phyloP scores from a whole-genome alignment of 2,888 invertebrate genomes.

The Liopterus haemorrhoidalis region DNA sequence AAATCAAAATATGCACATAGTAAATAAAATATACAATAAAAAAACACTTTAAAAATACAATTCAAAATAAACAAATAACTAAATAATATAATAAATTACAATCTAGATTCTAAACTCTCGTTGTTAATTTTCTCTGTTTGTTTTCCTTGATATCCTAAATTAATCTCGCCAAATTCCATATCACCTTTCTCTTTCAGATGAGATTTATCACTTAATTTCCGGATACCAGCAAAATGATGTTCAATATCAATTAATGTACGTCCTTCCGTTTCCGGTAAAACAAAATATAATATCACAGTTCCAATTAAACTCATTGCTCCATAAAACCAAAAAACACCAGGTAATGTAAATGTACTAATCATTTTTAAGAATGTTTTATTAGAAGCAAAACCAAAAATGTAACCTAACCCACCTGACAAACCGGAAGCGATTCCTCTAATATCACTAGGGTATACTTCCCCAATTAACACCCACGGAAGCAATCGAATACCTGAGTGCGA shows the following conservation, averaged over 20 bases:
- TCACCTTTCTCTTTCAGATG: constrained; percentile 13
- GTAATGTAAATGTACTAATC: constrained; percentile 56
- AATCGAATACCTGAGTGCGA: constrained; percentile 64
- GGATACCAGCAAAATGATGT: constrained; percentile 60
- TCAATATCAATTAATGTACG: constrained; percentile 66
- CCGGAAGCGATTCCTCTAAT: constrained; percentile 69
- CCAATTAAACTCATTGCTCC: constrained; percentile 59
- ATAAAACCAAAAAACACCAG: constrained; percentile 69
- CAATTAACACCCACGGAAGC: constrained; percentile 74
- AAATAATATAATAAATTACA: constrained; percentile 2
- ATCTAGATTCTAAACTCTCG: constrained; percentile 16
- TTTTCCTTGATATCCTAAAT: constrained; percentile 20
- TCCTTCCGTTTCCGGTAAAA: constrained; percentile 78
- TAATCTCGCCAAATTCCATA: constrained; percentile 28
- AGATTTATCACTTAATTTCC: constrained; percentile 45
- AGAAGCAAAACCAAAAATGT: constrained; percentile 67
- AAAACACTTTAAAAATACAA: not conserved
- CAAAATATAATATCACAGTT: constrained; percentile 58
- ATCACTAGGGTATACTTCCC: constrained; percentile 67
- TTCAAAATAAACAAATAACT: not conserved
- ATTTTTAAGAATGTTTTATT: constrained; percentile 69
- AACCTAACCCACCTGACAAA: constrained; percentile 65
- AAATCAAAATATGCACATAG: no score
- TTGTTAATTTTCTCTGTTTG: constrained; percentile 14
- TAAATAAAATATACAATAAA: no score